These are phyloP conservation scores for Craterocephalus amniculus DNA, from an alignment of 2,797 vertebrate genomes.

Conservation along the genomic window DNA sequence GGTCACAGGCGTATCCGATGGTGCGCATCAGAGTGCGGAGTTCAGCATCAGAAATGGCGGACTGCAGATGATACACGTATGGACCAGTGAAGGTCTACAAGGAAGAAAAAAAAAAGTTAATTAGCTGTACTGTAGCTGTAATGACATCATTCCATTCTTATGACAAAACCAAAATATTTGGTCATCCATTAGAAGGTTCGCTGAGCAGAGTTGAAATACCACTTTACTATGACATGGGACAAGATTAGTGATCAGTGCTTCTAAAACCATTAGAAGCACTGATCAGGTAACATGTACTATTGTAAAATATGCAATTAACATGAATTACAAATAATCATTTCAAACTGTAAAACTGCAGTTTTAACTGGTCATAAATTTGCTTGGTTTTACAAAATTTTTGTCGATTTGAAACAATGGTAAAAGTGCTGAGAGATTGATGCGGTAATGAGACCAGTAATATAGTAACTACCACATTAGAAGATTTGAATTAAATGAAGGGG, in stretches of 20 bases:
- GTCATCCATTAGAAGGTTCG: not conserved
- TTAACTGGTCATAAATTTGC: not conserved
- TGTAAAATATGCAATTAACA: not conserved
- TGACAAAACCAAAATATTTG: not conserved
- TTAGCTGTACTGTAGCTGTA: constrained; percentile 8
- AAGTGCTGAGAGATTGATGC: not conserved
- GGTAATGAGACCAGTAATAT: not conserved
- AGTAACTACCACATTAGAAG: not conserved
- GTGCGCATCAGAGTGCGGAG: constrained; percentile 89
- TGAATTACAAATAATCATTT: not conserved
- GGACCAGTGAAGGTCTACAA: constrained; percentile 96
- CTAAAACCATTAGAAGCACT: not conserved
- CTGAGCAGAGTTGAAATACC: not conserved
- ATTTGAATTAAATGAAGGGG: not conserved
- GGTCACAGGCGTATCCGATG: constrained; percentile 93
- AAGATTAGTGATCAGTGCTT: too few relatives aligned
- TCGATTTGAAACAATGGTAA: too few relatives aligned
- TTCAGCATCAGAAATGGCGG: constrained; percentile 90
- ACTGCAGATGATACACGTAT: constrained; percentile 96
- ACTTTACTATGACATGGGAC: not conserved
- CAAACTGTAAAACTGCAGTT: not conserved
- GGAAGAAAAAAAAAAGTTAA: constrained; percentile 40
- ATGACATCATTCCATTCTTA: not conserved
- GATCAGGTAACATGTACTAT: not conserved
- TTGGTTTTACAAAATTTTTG: too few relatives aligned